phyloP scores from a whole-genome alignment of 2,113 vertebrate genomes.

The Gallinago undulata region DNA sequence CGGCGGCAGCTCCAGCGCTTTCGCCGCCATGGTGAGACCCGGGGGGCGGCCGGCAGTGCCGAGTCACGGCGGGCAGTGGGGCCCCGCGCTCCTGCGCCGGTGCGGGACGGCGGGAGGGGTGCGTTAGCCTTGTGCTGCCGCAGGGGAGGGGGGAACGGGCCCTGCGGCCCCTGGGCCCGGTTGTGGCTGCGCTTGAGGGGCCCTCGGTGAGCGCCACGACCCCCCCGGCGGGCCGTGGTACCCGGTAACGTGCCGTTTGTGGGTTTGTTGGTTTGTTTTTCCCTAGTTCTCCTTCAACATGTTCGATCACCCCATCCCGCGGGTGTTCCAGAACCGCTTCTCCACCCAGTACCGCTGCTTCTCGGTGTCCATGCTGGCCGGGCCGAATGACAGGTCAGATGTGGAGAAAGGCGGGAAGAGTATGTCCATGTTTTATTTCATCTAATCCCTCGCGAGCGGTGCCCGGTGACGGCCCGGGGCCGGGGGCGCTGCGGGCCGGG shows the following conservation, averaged over 20 bases:
- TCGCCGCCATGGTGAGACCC: background rate
- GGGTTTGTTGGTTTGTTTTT: too few species aligned
- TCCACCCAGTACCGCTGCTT: constrained; percentile 98
- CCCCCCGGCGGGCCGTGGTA: accelerated
- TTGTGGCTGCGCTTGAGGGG: background rate
- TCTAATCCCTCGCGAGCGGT: constrained; percentile 12
- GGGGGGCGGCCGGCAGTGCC: background rate
- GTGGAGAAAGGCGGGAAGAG: constrained; percentile 99
- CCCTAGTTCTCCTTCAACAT: constrained; percentile 94
- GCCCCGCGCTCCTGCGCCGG: background rate
- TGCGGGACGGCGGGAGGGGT: background rate
- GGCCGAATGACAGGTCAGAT: constrained; percentile 97
- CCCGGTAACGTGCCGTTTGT: background rate
- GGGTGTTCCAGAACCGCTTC: constrained; percentile 96
- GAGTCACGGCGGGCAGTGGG: background rate
- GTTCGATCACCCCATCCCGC: constrained; percentile 92
- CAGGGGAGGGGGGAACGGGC: background rate
- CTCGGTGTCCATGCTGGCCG: constrained; percentile 96
- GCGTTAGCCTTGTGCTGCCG: background rate
- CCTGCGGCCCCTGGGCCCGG: accelerated
- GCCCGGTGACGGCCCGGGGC: too few species aligned
- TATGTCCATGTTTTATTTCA: constrained; percentile 77
- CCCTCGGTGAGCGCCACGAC: accelerated
- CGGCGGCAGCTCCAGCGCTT: background rate
- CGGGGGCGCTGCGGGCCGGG: too few species aligned